Conservation (phyloP, 2,797 vertebrate species). For the Gymnocypris eckloni region DNA sequence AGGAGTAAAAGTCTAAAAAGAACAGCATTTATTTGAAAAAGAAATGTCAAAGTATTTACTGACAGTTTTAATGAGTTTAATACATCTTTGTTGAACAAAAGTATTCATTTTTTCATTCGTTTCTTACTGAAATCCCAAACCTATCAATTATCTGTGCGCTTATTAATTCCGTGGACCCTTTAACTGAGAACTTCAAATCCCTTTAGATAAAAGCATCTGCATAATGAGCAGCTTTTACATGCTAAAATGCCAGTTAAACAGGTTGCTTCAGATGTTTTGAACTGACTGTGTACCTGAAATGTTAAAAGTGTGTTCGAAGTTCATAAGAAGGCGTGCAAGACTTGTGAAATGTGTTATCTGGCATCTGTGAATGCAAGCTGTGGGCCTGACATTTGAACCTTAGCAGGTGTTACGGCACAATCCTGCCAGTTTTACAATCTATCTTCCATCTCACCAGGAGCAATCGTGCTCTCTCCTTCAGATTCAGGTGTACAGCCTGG, state of each 20-base stretch:
- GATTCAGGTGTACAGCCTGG: constrained; percentile 91
- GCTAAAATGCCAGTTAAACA: constrained; percentile 9
- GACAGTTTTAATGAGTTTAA: not conserved
- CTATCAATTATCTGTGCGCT: not conserved
- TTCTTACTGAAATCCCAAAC: no score
- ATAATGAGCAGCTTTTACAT: not conserved
- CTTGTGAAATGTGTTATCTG: constrained; percentile 14
- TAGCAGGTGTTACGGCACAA: constrained; percentile 49
- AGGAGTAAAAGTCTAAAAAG: not conserved
- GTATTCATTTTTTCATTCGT: no score
- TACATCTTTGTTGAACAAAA: not conserved
- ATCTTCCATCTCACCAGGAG: constrained; percentile 36
- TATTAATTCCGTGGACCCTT: not conserved
- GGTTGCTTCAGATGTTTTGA: not conserved
- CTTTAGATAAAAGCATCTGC: not conserved
- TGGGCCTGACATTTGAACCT: constrained; percentile 35
- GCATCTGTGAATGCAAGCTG: constrained; percentile 25
- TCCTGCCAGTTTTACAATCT: constrained; percentile 55
- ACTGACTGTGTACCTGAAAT: constrained; percentile 2
- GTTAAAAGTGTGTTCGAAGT: constrained; percentile 9
- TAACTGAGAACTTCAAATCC: not conserved
- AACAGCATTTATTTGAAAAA: not conserved
- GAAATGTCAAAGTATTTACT: not conserved
- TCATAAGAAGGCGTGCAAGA: not conserved
- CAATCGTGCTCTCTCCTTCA: constrained; percentile 63